Evolutionary conservation across 1,140 invertebrate species (phyloP), one percentile per base, ranked within the genome.

Genomic region (Dryas iulia): DNA sequence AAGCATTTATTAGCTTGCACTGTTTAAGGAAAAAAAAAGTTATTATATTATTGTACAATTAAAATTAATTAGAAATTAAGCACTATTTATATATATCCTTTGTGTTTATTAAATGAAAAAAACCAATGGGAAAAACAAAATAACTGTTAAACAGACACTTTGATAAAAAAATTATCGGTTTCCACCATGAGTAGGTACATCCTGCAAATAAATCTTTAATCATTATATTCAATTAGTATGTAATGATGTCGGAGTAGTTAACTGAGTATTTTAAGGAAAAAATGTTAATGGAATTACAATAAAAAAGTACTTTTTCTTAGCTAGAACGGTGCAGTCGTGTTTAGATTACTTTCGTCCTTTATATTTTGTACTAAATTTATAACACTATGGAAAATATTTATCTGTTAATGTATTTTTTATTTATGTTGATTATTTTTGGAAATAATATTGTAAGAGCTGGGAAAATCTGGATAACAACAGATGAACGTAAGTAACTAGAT

Each of bases 401-500:
- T 47, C 39, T 18, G 39, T 18, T 10, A 21, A 47, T 21, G 1
- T 21, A 10, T 47, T 11, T 47, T 18, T 21, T 68, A 18, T 26
- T 39, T 14, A 14, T 61, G 12, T 18, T 61, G 0, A 11, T 61
- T 23, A 26, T 35, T 1, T 23, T 53, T 24, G 12, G 11, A 59
- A 54, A 35, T 47, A 56, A 60, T 23, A 39, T 23, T 39, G 66
- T 30, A 26, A 68, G 11, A 23, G 59, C 66, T 56, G 25, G 33
- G 23, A 65, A 54, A 47, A 53, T 30, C 30, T 79, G 73, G 79
- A 61, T 79, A 8, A 83, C 83, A 21, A 83, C 81, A 3, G 83
- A 84, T 65, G 83, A 84, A 66, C 66, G 83, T 84, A 70, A 84
- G 83, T 73, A 67, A 47, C 6, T 62, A 62, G 52, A 30, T 21